phyloP scores from a whole-genome alignment of 2,113 vertebrate species.

The Hippotragus niger region DNA sequence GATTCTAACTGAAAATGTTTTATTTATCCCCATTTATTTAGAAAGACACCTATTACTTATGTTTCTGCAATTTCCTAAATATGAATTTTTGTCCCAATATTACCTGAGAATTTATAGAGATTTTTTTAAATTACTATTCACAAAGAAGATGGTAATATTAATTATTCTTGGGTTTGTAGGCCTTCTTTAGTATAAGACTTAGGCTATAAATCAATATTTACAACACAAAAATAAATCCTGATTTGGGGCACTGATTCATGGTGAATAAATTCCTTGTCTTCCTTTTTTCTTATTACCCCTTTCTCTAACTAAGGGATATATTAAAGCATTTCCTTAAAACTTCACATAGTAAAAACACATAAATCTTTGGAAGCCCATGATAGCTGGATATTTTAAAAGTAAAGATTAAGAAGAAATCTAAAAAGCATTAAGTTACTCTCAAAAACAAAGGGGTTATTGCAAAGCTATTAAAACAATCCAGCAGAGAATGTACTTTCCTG shows the following conservation, averaged over 20 bases:
- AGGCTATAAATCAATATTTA: conserved; percentile 30
- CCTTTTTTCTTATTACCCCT: neutral
- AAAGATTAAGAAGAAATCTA: conserved; percentile 21
- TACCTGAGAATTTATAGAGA: neutral
- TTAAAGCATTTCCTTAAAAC: conserved; percentile 24
- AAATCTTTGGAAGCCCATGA: neutral
- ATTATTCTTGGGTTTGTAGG: neutral
- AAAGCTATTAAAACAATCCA: conserved; percentile 9
- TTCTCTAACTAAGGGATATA: neutral
- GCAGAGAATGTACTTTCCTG: neutral
- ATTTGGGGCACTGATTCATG: neutral
- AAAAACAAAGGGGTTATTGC: neutral
- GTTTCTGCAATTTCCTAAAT: neutral
- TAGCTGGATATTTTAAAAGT: neutral
- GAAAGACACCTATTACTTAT: neutral
- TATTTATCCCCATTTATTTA: neutral
- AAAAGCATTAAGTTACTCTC: neutral
- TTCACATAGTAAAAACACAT: neutral
- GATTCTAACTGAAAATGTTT: neutral
- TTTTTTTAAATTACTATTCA: neutral
- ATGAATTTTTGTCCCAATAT: neutral
- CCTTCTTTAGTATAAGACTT: neutral
- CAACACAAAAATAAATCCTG: conserved; percentile 24
- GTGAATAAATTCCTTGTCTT: neutral
- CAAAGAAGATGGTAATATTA: neutral